Percentiles rank a stretch among this genome's conserved stretches.
phyloP scores from a whole-genome alignment of 2,797 vertebrate species.

The Triplophysa yarkandensis region DNA sequence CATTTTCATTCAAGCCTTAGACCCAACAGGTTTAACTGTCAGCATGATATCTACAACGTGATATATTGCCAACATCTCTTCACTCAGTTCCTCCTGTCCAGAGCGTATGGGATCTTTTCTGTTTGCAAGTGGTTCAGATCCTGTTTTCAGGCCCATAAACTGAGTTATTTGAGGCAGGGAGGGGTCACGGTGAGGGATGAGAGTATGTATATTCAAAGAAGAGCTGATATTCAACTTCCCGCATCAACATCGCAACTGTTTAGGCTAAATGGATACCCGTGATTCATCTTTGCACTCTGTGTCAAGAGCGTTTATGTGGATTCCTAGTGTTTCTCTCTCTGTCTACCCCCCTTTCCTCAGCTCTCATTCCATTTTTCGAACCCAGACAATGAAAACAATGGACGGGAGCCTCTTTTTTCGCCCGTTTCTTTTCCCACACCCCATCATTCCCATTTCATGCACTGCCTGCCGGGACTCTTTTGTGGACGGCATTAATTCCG shows the following conservation, averaged over 20 bases:
- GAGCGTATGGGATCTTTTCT: conserved; percentile 25
- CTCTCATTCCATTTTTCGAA: conserved; percentile 56
- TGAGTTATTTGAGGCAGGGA: conserved; percentile 22
- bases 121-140: conserved; percentile 43
- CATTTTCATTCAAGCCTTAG: conserved; percentile 4
- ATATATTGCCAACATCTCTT: conserved; percentile 18
- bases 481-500: conserved; percentile 75
- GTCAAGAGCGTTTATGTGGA: conserved; percentile 64
- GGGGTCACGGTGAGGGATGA: background rate
- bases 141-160: conserved; percentile 49
- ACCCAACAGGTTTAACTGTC: conserved; percentile 1
- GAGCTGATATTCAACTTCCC: background rate
- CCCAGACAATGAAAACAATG: conserved; percentile 82
- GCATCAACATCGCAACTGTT: conserved; percentile 53
- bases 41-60: background rate
- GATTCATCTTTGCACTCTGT: conserved; percentile 64
- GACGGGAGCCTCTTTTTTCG: conserved; percentile 52
- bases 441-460: conserved; percentile 84
- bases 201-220: background rate
- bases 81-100: conserved; percentile 14
- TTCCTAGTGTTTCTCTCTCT: conserved; percentile 46
- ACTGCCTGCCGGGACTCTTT: conserved; percentile 78
- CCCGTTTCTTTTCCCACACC: conserved; percentile 48
- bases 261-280: conserved; percentile 71
- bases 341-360: conserved; percentile 24